A percentile compares a stretch with the other conserved stretches of the same genome.
These are phyloP conservation scores for Discoglossus pictus DNA, from an alignment of 2,797 vertebrate species.

Conservation along the genomic window DNA sequence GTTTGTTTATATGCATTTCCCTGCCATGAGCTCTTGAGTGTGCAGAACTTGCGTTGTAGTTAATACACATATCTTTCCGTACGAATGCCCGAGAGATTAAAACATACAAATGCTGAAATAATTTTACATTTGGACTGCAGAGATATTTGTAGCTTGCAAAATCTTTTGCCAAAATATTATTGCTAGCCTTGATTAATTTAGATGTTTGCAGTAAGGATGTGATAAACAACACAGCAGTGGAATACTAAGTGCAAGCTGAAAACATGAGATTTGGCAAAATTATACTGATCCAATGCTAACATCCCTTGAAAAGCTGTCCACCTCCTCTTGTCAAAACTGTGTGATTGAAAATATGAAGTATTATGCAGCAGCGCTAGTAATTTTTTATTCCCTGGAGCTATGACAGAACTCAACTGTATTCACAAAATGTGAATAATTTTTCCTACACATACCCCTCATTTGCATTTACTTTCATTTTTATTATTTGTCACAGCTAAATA, in stretches of 20 bases:
- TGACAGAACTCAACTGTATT: conserved; percentile 3
- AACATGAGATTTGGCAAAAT: conserved; percentile 19
- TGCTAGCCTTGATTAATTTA: conserved; percentile 22
- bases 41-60: no score
- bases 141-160: conserved; percentile 1
- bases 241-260: conserved; percentile 9
- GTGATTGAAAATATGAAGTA: conserved; percentile 8
- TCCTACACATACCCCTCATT: conserved; percentile 11
- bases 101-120: conserved; percentile 15
- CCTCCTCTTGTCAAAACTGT: conserved; percentile 11
- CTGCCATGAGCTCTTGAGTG: no score
- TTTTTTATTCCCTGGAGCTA: conserved; percentile 3
- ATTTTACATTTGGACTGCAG: conserved; percentile 1
- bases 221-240: conserved; percentile 28
- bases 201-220: conserved; percentile 23
- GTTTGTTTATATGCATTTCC: no score
- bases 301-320: conserved; percentile 24
- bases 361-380: not conserved
- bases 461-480: conserved; percentile 4
- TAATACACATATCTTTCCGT: no score
- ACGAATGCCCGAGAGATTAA: no score
- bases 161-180: conserved; percentile 14
- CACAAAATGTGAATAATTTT: not conserved
- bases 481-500: conserved; percentile 11
- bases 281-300: conserved; percentile 13